Evolutionary conservation across 2,113 vertebrate species (phyloP).

Genomic region (Phaethon lepturus): DNA sequence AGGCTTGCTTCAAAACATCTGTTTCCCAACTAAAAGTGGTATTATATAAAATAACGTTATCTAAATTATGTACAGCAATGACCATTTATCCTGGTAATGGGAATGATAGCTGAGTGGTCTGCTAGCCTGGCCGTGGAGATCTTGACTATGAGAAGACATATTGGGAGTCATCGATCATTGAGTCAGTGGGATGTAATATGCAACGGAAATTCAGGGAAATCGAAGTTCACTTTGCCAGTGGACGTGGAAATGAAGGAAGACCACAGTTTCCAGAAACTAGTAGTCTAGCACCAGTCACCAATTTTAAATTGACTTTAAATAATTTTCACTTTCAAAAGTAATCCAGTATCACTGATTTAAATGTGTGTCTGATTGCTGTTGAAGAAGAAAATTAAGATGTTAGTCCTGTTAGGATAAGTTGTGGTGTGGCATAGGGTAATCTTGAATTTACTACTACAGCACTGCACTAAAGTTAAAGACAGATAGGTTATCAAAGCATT

Average conservation of each 20-base stretch:
- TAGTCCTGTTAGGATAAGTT: neutral
- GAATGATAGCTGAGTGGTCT: neutral
- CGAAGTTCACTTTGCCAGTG: neutral
- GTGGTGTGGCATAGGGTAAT: neutral
- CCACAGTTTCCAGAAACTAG: neutral
- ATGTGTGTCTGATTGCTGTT: neutral
- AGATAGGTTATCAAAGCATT: neutral
- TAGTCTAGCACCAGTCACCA: neutral
- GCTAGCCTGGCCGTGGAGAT: fast-evolving
- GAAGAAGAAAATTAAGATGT: neutral
- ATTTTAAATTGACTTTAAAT: neutral
- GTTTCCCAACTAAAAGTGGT: neutral
- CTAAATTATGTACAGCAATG: neutral
- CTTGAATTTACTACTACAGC: neutral
- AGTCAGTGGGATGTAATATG: neutral
- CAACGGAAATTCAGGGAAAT: neutral
- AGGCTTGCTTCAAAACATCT: neutral
- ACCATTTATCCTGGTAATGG: neutral
- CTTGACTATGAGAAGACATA: neutral
- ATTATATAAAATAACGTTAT: neutral
- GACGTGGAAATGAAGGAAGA: neutral
- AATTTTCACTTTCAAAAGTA: neutral
- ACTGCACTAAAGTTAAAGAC: neutral
- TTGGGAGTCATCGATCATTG: neutral
- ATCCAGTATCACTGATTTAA: neutral